Conservation (phyloP, 2,888 invertebrate species). For the Andrena bucephala region DNA sequence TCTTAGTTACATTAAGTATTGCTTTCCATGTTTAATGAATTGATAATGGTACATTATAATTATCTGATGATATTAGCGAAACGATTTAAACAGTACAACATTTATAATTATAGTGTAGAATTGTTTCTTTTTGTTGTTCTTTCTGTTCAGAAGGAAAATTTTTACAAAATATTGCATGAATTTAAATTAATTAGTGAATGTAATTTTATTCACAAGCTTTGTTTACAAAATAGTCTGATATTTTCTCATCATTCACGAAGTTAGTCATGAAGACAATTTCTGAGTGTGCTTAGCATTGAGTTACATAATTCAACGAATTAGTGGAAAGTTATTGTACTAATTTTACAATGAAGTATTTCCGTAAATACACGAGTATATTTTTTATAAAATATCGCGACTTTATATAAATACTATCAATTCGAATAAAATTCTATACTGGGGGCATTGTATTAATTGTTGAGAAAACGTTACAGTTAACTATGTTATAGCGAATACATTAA, state of each 20-base stretch:
- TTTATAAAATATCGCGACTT: constrained; percentile 51
- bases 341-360: constrained; percentile 50
- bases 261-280: constrained; percentile 12
- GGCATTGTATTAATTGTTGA: constrained; percentile 41
- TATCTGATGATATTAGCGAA: constrained; percentile 31
- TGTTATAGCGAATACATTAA: constrained; percentile 31
- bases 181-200: constrained; percentile 32
- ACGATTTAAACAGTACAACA: background rate
- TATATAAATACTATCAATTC: constrained; percentile 37
- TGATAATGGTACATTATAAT: constrained; percentile 34
- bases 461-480: constrained; percentile 23
- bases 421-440: constrained; percentile 37
- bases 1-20: constrained; percentile 38
- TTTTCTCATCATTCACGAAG: constrained; percentile 33
- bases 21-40: constrained; percentile 37
- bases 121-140: background rate
- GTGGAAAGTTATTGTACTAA: constrained; percentile 35
- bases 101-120: constrained; percentile 43
- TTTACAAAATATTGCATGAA: constrained; percentile 36
- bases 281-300: constrained; percentile 25
- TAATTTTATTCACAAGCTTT: constrained; percentile 20
- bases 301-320: constrained; percentile 9
- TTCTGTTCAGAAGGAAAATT: constrained; percentile 27
- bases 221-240: constrained; percentile 12
- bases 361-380: constrained; percentile 52